Evolutionary conservation across 2,888 invertebrate species (phyloP).

Genomic region (Cosmopolites sordidus): DNA sequence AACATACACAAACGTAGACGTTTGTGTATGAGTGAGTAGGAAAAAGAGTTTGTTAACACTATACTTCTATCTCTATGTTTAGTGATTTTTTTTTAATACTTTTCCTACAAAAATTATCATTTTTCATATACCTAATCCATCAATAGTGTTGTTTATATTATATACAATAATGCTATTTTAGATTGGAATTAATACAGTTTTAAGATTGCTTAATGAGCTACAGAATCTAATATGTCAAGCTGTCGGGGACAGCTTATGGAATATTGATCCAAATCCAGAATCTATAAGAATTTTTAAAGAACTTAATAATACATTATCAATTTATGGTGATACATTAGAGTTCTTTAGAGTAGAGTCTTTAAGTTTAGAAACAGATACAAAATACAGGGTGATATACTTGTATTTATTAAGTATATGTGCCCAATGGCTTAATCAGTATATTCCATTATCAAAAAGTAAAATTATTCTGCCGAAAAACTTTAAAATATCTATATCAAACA

Average conservation of each 20-base stretch:
- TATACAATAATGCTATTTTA: conserved; percentile 39
- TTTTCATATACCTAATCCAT: too few species aligned
- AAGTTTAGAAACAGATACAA: conserved; percentile 37
- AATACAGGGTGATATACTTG: conserved; percentile 48
- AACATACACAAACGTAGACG: too few species aligned
- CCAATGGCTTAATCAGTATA: conserved; percentile 44
- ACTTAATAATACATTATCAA: conserved; percentile 54
- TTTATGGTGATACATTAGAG: conserved; percentile 55
- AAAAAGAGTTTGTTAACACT: too few species aligned
- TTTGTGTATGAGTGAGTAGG: too few species aligned
- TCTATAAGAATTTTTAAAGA: conserved; percentile 53
- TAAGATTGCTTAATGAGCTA: conserved; percentile 51
- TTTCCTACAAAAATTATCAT: too few species aligned
- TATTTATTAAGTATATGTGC: conserved; percentile 47
- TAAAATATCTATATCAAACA: conserved; percentile 46
- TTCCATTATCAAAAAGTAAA: conserved; percentile 48
- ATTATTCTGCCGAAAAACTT: conserved; percentile 48
- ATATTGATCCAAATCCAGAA: conserved; percentile 48
- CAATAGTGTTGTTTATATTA: too few species aligned
- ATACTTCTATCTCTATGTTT: too few species aligned
- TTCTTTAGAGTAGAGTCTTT: conserved; percentile 48
- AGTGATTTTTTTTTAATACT: too few species aligned
- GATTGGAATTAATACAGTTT: conserved; percentile 51
- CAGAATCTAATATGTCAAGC: conserved; percentile 53
- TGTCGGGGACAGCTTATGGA: conserved; percentile 56